Evolutionary conservation across 2,113 vertebrate species (phyloP), one percentile per base, ranked within the genome.

Genomic region (Neolamprologus brichardi): DNA sequence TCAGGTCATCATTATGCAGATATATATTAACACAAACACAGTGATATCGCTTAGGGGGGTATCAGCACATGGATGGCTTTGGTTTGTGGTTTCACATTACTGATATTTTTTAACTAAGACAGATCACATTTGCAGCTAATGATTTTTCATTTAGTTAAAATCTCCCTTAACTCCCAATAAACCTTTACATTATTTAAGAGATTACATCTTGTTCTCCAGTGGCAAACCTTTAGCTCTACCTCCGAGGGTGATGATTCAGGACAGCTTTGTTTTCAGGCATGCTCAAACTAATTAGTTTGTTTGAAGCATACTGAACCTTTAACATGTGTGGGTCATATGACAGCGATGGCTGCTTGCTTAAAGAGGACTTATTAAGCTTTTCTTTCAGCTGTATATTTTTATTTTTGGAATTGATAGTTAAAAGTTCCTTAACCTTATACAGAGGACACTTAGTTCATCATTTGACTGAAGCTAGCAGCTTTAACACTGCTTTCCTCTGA

Each of bases 281-380:
- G 20, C 11, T 62, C 18, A 11, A 53, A 11, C 17, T 7, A 41
- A 20, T 53, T 6, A 11, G 23, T 64, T 80, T 60, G 58, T 84
- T 64, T 84, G 62, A 87, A 84, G 88, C 88, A 87, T 53, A 56
- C 88, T 90, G 82, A 91, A 77, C 32, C 75, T 12, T 37, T 62
- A 12, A 18, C 8, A 41, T 0, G n/a, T 18, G 28, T 64, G 20
- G 6, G 56, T 67, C 56, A 83, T 52, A 8, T 72, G 81, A 79
- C 78, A 13, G 62, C 3, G 4, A 4, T 18, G 75, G 62, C 54
- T 67, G 67, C 70, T 84, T 30, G 17, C 44, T 51, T 60, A 41
- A 77, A 77, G 72, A 77, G 72, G 72, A 77, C 72, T 46, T 77
- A 51, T 77, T 77, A 51, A 30, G 44, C 39, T 75, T 51, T 77